phyloP scores from a whole-genome alignment of 2,888 invertebrate species.

The Acanthosepion lycidas region DNA sequence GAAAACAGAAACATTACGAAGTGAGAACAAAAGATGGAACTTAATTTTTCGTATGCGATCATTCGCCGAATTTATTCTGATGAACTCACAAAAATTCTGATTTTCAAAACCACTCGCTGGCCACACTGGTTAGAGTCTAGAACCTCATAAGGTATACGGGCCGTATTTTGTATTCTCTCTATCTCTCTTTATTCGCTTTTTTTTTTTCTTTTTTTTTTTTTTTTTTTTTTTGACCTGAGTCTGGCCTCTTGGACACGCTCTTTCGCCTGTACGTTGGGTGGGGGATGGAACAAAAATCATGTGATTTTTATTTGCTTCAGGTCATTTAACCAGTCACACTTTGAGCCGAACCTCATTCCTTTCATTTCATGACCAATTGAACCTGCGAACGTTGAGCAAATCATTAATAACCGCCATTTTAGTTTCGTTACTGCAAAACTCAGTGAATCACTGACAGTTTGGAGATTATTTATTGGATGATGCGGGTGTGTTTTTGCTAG shows the following conservation, averaged over 20 bases:
- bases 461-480: not conserved
- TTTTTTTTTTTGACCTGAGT: too few species aligned
- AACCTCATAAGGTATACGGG: too few species aligned
- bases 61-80: too few species aligned
- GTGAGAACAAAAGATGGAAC: too few species aligned
- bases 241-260: too few species aligned
- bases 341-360: not conserved
- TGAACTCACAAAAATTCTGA: too few species aligned
- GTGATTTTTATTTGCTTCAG: not conserved
- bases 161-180: too few species aligned
- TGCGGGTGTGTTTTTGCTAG: not conserved
- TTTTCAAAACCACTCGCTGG: too few species aligned
- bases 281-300: not conserved
- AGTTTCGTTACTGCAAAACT: not conserved
- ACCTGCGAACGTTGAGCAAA: not conserved
- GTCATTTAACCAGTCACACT: not conserved
- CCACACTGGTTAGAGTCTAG: too few species aligned
- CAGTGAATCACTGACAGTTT: not conserved
- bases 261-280: not conserved
- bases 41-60: too few species aligned
- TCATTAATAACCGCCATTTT: not conserved
- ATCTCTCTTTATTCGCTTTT: not conserved
- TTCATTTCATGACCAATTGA: constrained; percentile 6
- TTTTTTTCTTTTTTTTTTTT: too few species aligned
- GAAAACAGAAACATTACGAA: too few species aligned